These are phyloP conservation scores for Agapostemon virescens DNA, from an alignment of 2,888 invertebrate genomes.

Conservation along the genomic window DNA sequence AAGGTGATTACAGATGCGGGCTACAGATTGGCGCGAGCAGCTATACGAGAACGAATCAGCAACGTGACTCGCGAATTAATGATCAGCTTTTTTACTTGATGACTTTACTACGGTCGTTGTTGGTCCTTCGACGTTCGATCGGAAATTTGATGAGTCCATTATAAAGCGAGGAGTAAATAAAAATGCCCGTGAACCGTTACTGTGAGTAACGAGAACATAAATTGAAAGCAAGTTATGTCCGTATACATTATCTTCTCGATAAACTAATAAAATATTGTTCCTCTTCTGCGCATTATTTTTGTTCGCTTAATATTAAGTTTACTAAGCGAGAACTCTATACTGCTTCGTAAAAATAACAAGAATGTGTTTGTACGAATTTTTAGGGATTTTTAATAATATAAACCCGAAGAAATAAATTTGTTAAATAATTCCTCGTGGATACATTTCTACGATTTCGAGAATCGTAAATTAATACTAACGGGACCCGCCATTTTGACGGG, in stretches of 20 bases:
- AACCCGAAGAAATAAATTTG: too few species aligned
- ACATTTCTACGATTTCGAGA: too few species aligned
- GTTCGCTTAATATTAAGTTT: too few species aligned
- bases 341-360: too few species aligned
- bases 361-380: too few species aligned
- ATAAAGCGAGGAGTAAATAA: constrained; percentile 20
- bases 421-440: too few species aligned
- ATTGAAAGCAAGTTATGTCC: neutral
- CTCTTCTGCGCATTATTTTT: too few species aligned
- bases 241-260: neutral
- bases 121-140: constrained; percentile 33
- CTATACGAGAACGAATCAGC: constrained; percentile 55
- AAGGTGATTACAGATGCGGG: constrained; percentile 57
- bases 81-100: constrained; percentile 47
- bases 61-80: constrained; percentile 65
- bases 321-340: too few species aligned
- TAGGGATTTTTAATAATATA: too few species aligned
- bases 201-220: neutral
- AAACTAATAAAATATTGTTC: neutral
- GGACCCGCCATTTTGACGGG: too few species aligned
- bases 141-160: constrained; percentile 41
- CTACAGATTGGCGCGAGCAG: constrained; percentile 50
- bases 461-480: too few species aligned
- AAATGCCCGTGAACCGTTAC: constrained; percentile 6
- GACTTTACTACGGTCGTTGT: constrained; percentile 45